These are phyloP conservation scores for Sparidentex hasta DNA, from an alignment of 2,797 vertebrate genomes.

Conservation along the genomic window DNA sequence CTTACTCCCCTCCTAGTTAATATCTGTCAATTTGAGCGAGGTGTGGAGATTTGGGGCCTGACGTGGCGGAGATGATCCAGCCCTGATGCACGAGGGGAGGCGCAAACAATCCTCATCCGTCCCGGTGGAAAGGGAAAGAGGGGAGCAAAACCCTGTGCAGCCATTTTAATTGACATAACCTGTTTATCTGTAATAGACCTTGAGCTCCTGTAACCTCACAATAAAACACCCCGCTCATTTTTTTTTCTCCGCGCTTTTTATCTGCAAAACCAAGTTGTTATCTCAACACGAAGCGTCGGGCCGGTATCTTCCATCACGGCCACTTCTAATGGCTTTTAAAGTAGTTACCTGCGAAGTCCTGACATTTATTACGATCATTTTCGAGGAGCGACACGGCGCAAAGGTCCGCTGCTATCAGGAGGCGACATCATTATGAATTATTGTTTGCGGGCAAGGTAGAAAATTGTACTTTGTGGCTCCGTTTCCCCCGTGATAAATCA, in stretches of 20 bases:
- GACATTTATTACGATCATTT: conserved; percentile 98
- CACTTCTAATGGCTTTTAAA: conserved; percentile 98
- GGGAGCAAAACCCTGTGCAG: conserved; percentile 9
- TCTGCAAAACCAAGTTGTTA: conserved; percentile 88
- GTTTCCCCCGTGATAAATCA: conserved; percentile 98
- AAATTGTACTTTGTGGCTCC: conserved; percentile 99
- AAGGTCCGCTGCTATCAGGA: conserved; percentile 96
- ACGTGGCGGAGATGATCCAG: neutral
- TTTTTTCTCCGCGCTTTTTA: conserved; percentile 53
- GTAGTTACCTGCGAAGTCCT: conserved; percentile 96
- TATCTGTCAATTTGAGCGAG: conserved; percentile 50
- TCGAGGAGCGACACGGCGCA: conserved; percentile 86
- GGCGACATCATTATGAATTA: conserved; percentile 99
- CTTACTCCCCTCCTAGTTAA: conserved; percentile 35
- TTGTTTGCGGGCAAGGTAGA: conserved; percentile 98
- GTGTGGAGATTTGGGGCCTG: conserved; percentile 24
- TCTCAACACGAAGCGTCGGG: conserved; percentile 86
- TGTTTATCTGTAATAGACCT: conserved; percentile 78
- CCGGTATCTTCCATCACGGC: conserved; percentile 91
- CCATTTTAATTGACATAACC: conserved; percentile 75
- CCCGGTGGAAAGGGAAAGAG: neutral
- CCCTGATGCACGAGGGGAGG: conserved; percentile 9
- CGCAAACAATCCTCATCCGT: neutral
- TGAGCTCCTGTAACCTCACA: conserved; percentile 63
- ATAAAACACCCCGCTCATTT: conserved; percentile 71